phyloP scores from a whole-genome alignment of 2,113 vertebrate species.

The Peucedramus taeniatus region DNA sequence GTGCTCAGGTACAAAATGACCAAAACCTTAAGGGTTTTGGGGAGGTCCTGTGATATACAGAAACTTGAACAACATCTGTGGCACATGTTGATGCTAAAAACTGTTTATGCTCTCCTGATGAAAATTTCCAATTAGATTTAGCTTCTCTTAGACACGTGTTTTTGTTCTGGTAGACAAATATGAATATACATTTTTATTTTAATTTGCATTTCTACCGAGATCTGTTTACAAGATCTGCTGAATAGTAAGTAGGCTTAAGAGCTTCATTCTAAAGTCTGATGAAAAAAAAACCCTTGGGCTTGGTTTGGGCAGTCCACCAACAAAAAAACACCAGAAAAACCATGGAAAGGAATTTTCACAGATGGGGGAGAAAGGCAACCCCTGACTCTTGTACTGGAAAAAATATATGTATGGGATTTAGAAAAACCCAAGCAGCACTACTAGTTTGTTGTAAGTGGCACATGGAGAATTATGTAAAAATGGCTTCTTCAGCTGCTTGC shows the following conservation, averaged over 20 bases:
- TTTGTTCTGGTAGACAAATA: background rate
- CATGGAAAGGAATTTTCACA: conserved; percentile 2
- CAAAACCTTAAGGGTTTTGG: background rate
- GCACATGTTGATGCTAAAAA: background rate
- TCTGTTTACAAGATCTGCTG: background rate
- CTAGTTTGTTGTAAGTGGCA: background rate
- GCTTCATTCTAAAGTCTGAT: background rate
- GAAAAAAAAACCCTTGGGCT: background rate
- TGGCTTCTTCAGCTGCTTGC: conserved; percentile 54
- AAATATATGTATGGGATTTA: conserved; percentile 12
- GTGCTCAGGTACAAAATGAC: background rate
- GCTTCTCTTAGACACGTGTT: background rate
- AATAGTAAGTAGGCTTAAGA: background rate
- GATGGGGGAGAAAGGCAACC: background rate
- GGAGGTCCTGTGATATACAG: background rate
- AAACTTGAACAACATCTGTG: background rate
- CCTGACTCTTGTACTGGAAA: background rate
- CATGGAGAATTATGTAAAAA: conserved; percentile 52
- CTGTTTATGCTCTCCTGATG: background rate
- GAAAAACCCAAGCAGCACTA: background rate
- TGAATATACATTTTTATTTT: background rate
- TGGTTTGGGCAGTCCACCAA: background rate
- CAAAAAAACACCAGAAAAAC: background rate
- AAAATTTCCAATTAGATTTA: background rate
- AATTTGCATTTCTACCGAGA: background rate